A percentile compares a stretch with the other conserved stretches of the same genome.
Conservation (phyloP, 2,797 vertebrate species). For the Aselliscus stoliczkanus region DNA sequence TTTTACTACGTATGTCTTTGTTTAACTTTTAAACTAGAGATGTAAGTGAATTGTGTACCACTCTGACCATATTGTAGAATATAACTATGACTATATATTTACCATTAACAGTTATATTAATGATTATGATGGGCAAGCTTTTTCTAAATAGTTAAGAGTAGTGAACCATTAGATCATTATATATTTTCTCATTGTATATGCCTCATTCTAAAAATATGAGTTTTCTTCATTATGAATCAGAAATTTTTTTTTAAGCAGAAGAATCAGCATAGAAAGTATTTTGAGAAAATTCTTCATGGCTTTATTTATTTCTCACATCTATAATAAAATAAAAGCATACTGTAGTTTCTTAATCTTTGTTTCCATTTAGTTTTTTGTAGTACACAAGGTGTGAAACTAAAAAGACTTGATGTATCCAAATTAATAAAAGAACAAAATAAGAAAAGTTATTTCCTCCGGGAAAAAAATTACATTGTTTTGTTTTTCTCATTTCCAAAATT, state of each 20-base stretch:
- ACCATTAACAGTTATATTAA: background rate
- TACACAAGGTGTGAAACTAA: background rate
- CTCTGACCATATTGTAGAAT: background rate
- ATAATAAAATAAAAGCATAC: background rate
- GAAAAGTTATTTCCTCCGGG: background rate
- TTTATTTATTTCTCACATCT: slow-evolving; percentile 1
- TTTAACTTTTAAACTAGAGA: background rate
- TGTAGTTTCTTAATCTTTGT: background rate
- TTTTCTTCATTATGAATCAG: background rate
- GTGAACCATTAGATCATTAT: background rate
- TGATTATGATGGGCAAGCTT: background rate
- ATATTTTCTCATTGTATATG: background rate
- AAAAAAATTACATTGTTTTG: background rate
- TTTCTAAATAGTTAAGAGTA: background rate
- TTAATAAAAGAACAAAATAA: background rate
- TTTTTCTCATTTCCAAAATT: background rate
- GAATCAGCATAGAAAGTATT: background rate
- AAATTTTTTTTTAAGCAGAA: background rate
- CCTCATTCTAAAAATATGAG: background rate
- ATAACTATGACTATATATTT: background rate
- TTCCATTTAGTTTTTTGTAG: background rate
- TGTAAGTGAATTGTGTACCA: background rate
- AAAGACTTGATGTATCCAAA: background rate
- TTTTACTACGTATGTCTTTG: background rate
- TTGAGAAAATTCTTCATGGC: slow-evolving; percentile 13